Base-by-base conservation (phyloP, 92 coral and sea anemone species). In the Heliopora coerulea region DNA sequence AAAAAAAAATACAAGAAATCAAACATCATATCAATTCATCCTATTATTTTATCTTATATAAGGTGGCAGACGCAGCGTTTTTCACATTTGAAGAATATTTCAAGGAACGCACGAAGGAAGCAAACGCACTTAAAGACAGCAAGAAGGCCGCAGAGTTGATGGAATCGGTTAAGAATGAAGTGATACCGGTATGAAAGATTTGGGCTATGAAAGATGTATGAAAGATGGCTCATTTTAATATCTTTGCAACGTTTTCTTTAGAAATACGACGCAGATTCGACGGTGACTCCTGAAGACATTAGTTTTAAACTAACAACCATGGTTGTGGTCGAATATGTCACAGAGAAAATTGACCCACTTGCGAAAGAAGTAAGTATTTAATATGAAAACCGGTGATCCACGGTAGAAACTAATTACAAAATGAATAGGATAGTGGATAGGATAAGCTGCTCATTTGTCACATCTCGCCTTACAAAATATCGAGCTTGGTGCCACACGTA, bases 31-130 rank as follows among this genome's bases (percentile, higher is more conserved):
- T 30, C 21, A 59, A 26, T 26, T 3, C 40, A 13, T 28, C 14
- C 5, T 13, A 59, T 14, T 30, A 0, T 10, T 9, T 77, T 26
- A 64, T n/a, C 48, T 28, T 57, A 13, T 66, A 72, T 44, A 62
- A 89, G 96, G 74, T 89, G 14, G 64, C 81, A 29, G 96, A 87
- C 54, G 87, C 82, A 18, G 89, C 96, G 29, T 69, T 85, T 37
- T 89, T 26, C 29, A 89, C 96, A 0, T 89, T 89, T 73, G 84
- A 89, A 78, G 91, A 89, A 44, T 75, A 80, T 8, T 84, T 89
- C 58, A 82, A 84, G 7, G 91, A 89, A 58, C 80, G 78, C 50
- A 77, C 78, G 57, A 62, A 83, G 41, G 91, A 82, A n/a, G 81
- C 83, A 8, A 89, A 89, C 41, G 84, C 83, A 1, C 70, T 79